Percentiles rank a stretch among this genome's conserved stretches.
These are phyloP conservation scores for Misgurnus anguillicaudatus DNA, from an alignment of 2,113 vertebrate species.

Conservation along the genomic window DNA sequence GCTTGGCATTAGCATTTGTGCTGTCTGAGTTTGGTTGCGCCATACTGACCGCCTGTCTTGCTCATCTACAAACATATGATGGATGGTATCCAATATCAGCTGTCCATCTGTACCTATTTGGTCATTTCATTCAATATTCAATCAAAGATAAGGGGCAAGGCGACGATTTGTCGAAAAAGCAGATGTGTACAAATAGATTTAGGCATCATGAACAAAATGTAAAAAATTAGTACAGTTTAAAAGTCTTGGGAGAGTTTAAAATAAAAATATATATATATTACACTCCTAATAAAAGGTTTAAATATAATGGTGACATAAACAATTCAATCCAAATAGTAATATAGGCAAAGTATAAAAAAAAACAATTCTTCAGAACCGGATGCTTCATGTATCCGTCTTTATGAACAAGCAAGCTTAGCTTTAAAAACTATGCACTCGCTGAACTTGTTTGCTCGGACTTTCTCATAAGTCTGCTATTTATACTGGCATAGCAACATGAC, in stretches of 20 bases:
- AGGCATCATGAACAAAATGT: too few species aligned
- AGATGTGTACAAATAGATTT: too few species aligned
- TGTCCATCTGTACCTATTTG: background rate
- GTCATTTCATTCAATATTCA: background rate
- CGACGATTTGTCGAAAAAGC: background rate
- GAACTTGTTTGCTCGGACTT: slow-evolving; percentile 9
- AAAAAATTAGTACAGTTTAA: too few species aligned
- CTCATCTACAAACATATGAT: slow-evolving; percentile 5
- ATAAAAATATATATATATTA: too few species aligned
- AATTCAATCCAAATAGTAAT: too few species aligned
- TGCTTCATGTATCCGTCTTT: background rate
- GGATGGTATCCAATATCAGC: background rate
- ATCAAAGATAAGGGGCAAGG: background rate
- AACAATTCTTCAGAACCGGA: background rate
- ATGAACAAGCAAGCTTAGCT: background rate
- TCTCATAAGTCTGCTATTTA: slow-evolving; percentile 4
- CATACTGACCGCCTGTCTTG: background rate
- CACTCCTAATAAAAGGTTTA: too few species aligned
- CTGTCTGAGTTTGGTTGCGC: background rate
- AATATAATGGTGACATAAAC: too few species aligned
- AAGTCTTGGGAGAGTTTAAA: too few species aligned
- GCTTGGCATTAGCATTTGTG: background rate
- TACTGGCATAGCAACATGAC: background rate
- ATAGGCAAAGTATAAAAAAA: too few species aligned
- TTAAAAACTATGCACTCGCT: slow-evolving; percentile 15